Base-by-base conservation (phyloP, 2,797 vertebrate genomes). In the Lepus townsendii region DNA sequence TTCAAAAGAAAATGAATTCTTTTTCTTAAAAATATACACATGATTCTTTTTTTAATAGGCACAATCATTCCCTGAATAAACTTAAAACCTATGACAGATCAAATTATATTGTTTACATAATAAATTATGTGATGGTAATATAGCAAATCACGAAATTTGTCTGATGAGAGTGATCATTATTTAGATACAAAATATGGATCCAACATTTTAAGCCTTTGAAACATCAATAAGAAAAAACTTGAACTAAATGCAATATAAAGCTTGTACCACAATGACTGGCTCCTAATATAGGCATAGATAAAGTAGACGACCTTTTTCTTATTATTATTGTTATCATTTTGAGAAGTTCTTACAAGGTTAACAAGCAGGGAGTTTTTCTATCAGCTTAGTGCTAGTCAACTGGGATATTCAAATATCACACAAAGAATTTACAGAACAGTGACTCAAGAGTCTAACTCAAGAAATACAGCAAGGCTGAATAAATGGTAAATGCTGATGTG, bases 1-100 rank as follows among this genome's bases (percentile, higher is more conserved):
- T 71, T 68, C 85, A 89, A 3, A 3, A 38, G 24, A 94, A 90
- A 76, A 57, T 13, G 13, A 47, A 86, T 93, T 79, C 22, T 80
- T 91, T 84, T 47, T 38, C 42, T 73, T 96, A 50, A 93, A 91
- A 87, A 65, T 71, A 47, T 66, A 72, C 85, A 80, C 20, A 72
- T 71, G 32, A 79, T 63, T 83, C 27, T 84, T 65, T 72, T 72
- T 75, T 4, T 26, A 92, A 94, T 12, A 93, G n/a, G 2, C 1
- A 30, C 8, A 72, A 94, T 83, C 47, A 86, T 92, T 96, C 95
- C 72, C 65, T 91, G 14, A 83, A 1, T 80, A 86, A 54, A 83
- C 35, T 89, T 94, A 79, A 84, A 89, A 78, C 83, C 12, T 68
- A 8, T 80, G 66, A 71, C 71, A 78, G 52, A 86, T 90, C 89